Percentiles rank a stretch among this genome's conserved stretches.
phyloP scores from a whole-genome alignment of 2,888 invertebrate species.

The Lobophora halterata region DNA sequence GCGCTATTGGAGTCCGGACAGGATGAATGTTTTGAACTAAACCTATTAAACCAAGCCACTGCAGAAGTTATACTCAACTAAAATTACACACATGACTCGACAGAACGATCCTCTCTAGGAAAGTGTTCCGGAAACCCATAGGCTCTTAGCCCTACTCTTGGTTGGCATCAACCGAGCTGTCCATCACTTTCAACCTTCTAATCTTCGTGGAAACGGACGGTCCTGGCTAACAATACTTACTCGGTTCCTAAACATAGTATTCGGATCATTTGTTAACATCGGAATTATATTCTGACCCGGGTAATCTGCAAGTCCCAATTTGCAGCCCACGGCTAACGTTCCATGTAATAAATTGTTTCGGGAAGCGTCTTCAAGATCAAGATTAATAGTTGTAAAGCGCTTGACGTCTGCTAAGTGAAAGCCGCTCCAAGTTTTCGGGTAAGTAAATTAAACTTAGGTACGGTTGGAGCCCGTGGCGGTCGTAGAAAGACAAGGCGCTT shows the following conservation, averaged over 20 bases:
- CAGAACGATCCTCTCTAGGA: conserved; percentile 26
- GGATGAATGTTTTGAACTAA: too few relatives aligned
- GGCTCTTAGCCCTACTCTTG: conserved; percentile 30
- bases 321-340: conserved; percentile 9
- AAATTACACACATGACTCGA: conserved; percentile 64
- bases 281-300: conserved; percentile 42
- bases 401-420: conserved; percentile 65
- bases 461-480: too few relatives aligned
- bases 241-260: conserved; percentile 32
- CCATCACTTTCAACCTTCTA: conserved; percentile 29
- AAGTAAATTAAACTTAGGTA: conserved; percentile 41
- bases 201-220: conserved; percentile 24
- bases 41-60: conserved; percentile 11
- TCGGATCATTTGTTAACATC: conserved; percentile 52
- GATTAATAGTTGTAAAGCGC: conserved; percentile 67
- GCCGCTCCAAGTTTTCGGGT: conserved; percentile 46
- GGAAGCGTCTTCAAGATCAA: conserved; percentile 67
- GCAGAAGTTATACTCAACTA: conserved; percentile 47
- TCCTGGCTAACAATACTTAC: conserved; percentile 40
- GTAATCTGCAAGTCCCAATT: conserved; percentile 12
- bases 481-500: too few relatives aligned
- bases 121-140: conserved; percentile 18
- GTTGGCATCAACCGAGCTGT: conserved; percentile 26
- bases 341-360: conserved; percentile 71
- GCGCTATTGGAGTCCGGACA: too few relatives aligned